Conservation (phyloP, 2,113 vertebrate genomes). For the Tachuris rubrigastra region DNA sequence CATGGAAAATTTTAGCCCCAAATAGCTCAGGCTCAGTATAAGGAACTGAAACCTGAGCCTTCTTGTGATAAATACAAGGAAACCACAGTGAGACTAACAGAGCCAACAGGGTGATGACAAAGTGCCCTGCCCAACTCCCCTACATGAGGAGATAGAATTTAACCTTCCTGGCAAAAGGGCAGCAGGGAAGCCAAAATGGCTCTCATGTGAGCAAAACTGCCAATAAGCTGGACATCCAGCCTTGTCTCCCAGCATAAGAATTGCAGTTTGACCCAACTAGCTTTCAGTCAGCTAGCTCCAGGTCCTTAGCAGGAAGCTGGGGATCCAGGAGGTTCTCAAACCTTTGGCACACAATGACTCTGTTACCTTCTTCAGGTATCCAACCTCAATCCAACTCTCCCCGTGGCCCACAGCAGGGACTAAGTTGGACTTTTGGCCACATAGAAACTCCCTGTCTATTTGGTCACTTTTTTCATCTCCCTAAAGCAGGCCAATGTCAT, state of each 20-base stretch:
- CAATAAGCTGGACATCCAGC: neutral
- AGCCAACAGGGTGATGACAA: neutral
- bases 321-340: neutral
- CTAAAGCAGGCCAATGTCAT: neutral
- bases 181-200: neutral
- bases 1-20: conserved; percentile 7
- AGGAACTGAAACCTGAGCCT: neutral
- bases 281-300: neutral
- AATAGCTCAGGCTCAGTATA: neutral
- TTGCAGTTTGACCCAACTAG: neutral
- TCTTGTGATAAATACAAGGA: neutral
- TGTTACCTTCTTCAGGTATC: neutral
- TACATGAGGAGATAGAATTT: neutral
- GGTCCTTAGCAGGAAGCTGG: neutral
- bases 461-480: neutral
- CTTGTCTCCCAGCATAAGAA: neutral
- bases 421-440: neutral
- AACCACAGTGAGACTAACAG: neutral
- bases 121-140: neutral
- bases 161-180: neutral
- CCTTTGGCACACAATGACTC: neutral
- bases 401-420: rapidly evolving
- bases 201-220: neutral
- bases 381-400: neutral
- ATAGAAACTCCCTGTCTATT: neutral